phyloP scores from a whole-genome alignment of 2,888 invertebrate genomes.

The Acrobeloides nanus region DNA sequence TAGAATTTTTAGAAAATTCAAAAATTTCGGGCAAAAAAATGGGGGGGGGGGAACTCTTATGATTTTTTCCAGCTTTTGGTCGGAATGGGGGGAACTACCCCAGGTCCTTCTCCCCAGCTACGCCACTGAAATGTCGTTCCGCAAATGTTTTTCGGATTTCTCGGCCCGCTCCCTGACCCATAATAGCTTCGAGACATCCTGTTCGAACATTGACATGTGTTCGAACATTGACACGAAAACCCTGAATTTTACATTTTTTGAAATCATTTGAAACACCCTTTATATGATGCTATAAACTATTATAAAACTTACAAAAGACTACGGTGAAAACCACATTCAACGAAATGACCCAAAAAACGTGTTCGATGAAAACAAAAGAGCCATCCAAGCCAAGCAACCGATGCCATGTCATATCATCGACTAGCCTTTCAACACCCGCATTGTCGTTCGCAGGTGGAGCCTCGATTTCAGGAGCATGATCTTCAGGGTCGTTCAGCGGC shows the following conservation, averaged over 20 bases:
- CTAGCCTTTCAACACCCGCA: slow-evolving; percentile 97
- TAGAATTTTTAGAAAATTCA: no score
- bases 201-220: no score
- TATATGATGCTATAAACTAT: background rate
- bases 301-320: slow-evolving; percentile 66
- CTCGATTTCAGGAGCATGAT: slow-evolving; percentile 9
- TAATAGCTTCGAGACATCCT: no score
- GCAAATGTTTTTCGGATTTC: no score
- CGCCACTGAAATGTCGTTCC: no score
- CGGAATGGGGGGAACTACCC: no score
- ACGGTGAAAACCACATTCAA: slow-evolving; percentile 91
- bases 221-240: no score
- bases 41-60: no score
- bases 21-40: slow-evolving; percentile 1
- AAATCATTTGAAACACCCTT: background rate
- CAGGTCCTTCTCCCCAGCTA: no score
- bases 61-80: no score
- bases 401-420: slow-evolving; percentile 92
- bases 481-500: slow-evolving; percentile 6
- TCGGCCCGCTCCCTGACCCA: no score
- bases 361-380: slow-evolving; percentile 89
- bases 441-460: slow-evolving; percentile 19
- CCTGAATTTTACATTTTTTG: background rate
- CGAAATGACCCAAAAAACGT: slow-evolving; percentile 98
- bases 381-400: slow-evolving; percentile 83